phyloP scores from a whole-genome alignment of 2,797 vertebrate species.

The Hippocampus kuda region DNA sequence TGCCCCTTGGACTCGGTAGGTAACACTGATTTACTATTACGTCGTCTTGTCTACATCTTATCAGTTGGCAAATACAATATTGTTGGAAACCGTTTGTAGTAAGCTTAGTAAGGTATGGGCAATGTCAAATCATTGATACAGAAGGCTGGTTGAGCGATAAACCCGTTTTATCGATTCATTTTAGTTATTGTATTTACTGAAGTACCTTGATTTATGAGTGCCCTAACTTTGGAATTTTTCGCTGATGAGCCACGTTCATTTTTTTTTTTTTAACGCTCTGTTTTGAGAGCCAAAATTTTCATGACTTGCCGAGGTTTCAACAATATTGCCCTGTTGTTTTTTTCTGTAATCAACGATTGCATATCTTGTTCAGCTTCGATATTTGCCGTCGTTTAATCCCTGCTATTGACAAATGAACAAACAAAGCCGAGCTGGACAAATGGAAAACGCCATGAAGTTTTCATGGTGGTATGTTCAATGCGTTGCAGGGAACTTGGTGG shows the following conservation, averaged over 20 bases:
- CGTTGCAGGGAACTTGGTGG: slow-evolving; percentile 80
- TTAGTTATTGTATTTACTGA: no score
- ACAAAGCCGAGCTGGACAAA: neutral
- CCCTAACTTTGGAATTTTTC: no score
- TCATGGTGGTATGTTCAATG: slow-evolving; percentile 10
- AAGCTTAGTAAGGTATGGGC: neutral
- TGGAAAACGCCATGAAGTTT: neutral
- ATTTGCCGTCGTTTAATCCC: neutral
- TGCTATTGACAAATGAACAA: neutral
- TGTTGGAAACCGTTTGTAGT: neutral
- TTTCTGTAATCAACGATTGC: neutral
- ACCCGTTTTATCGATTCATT: no score
- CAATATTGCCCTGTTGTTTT: neutral
- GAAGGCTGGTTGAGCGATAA: no score
- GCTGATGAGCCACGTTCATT: no score
- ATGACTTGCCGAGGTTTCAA: neutral
- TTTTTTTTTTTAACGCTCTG: no score
- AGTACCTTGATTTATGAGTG: no score
- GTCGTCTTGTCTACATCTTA: neutral
- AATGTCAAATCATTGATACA: neutral
- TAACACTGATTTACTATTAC: neutral
- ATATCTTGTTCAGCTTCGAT: neutral
- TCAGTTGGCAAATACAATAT: neutral
- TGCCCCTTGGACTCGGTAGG: slow-evolving; percentile 87
- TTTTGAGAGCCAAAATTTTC: no score